Percentiles rank a stretch among this genome's conserved stretches.
phyloP scores from a whole-genome alignment of 2,888 invertebrate species.

The Chrysotoxum bicinctum region DNA sequence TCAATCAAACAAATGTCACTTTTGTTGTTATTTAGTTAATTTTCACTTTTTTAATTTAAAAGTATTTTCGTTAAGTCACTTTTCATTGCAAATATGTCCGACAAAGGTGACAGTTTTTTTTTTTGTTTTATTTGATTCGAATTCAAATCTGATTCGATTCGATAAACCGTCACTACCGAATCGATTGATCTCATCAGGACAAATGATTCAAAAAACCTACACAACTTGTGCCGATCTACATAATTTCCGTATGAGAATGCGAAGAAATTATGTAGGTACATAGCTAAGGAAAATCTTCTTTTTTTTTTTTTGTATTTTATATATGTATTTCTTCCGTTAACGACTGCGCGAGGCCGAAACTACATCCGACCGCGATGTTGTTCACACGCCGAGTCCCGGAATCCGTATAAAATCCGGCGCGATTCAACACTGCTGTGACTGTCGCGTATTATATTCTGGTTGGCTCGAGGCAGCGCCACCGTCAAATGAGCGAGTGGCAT shows the following conservation, averaged over 20 bases:
- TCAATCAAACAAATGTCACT: slow-evolving; percentile 49
- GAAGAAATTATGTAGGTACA: slow-evolving; percentile 23
- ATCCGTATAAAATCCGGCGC: slow-evolving; percentile 63
- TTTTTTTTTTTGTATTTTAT: slow-evolving; percentile 4
- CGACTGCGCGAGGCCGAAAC: slow-evolving; percentile 31
- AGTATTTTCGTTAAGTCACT: not conserved
- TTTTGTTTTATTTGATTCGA: slow-evolving; percentile 1
- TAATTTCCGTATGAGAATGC: slow-evolving; percentile 52
- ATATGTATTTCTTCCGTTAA: slow-evolving; percentile 47
- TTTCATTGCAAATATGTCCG: slow-evolving; percentile 45
- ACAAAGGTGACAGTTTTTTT: slow-evolving; percentile 8
- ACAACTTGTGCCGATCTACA: slow-evolving; percentile 47
- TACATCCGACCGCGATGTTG: slow-evolving; percentile 61
- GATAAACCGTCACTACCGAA: slow-evolving; percentile 53
- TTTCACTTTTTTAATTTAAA: slow-evolving; percentile 11
- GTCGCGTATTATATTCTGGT: slow-evolving; percentile 46
- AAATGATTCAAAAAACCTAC: slow-evolving; percentile 67
- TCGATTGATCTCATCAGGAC: slow-evolving; percentile 69
- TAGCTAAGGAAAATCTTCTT: slow-evolving; percentile 5
- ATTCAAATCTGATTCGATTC: slow-evolving; percentile 19
- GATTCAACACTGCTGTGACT: slow-evolving; percentile 32
- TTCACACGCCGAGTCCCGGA: slow-evolving; percentile 66
- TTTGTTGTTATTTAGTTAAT: slow-evolving; percentile 24
- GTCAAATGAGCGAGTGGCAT: slow-evolving; percentile 54
- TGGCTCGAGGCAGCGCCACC: slow-evolving; percentile 42